Evolutionary conservation across 2,888 invertebrate genomes (phyloP), one percentile per base, ranked within the genome.

Genomic region (Crocallis elinguaria): DNA sequence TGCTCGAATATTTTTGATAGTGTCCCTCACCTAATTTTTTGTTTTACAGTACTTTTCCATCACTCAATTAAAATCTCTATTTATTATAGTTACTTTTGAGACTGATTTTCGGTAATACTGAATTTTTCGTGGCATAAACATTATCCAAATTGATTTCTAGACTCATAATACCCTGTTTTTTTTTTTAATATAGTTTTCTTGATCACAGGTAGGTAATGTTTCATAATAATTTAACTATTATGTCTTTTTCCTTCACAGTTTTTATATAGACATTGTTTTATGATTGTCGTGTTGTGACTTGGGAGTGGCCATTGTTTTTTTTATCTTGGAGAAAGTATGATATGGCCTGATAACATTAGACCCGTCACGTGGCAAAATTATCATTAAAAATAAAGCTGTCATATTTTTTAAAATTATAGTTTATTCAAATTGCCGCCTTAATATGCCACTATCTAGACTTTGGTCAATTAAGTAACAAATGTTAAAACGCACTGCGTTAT

Each of bases 401-500:
- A n/a, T n/a, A 3, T 1, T n/a, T 27, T 9, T 9, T 27, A 2
- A 3, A n/a, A 27, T 27, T n/a, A 9, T 3, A 3, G 1, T 27
- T 27, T 1, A 27, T 2, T 4, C n/a, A 27, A 27, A 27, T n/a
- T n/a, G 2, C 11, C 27, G 9, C 11, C n/a, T n/a, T 9, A 1
- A 1, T 13, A 13, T 13, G 7, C 14, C 7, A 8, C n/a, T 32
- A 23, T 35, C 12, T 19, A 8, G 12, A 12, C 23, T 11, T 14
- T 16, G 49, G 48, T 59, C 54, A 68, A 62, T 66, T 73, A 62
- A 49, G 66, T 69, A 57, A 70, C 66, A 67, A 60, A 64, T 3
- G 46, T 64, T 54, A 67, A 67, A 77, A 71, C 67, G 66, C 66
- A 67, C 77, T 79, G 75, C 75, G 66, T 76, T 72, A 77, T 71